Percentiles rank a stretch among this genome's conserved stretches.
phyloP scores from a whole-genome alignment of 1,140 invertebrate genomes.

The Delia radicum region DNA sequence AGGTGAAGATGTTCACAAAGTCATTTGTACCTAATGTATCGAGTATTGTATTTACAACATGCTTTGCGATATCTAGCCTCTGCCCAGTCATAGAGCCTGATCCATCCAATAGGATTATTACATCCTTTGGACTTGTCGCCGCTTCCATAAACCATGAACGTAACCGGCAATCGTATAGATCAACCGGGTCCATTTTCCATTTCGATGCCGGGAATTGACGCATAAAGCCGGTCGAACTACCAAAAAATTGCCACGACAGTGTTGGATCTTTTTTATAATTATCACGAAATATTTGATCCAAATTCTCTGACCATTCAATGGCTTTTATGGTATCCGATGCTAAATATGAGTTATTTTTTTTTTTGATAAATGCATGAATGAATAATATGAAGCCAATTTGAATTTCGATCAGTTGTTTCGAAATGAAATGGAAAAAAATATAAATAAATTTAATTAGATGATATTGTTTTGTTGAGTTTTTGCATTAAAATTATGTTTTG shows the following conservation, averaged over 20 bases:
- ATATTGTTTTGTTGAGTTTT: background rate
- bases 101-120: constrained; percentile 91
- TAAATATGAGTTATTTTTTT: constrained; percentile 47
- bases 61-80: constrained; percentile 88
- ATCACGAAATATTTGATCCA: constrained; percentile 84
- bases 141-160: constrained; percentile 95
- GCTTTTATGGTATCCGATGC: constrained; percentile 67
- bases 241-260: constrained; percentile 96
- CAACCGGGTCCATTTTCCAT: constrained; percentile 71
- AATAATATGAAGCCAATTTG: background rate
- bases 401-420: background rate
- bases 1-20: constrained; percentile 94
- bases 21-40: constrained; percentile 98
- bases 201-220: constrained; percentile 85
- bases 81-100: constrained; percentile 97
- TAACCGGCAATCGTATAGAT: constrained; percentile 86
- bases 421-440: constrained; percentile 5
- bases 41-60: constrained; percentile 91
- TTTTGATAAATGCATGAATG: background rate
- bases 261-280: constrained; percentile 87
- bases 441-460: background rate
- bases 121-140: constrained; percentile 94
- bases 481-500: background rate
- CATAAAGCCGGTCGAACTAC: constrained; percentile 93
- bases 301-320: constrained; percentile 79